phyloP scores from a whole-genome alignment of 2,113 vertebrate genomes.

The Cervus canadensis region DNA sequence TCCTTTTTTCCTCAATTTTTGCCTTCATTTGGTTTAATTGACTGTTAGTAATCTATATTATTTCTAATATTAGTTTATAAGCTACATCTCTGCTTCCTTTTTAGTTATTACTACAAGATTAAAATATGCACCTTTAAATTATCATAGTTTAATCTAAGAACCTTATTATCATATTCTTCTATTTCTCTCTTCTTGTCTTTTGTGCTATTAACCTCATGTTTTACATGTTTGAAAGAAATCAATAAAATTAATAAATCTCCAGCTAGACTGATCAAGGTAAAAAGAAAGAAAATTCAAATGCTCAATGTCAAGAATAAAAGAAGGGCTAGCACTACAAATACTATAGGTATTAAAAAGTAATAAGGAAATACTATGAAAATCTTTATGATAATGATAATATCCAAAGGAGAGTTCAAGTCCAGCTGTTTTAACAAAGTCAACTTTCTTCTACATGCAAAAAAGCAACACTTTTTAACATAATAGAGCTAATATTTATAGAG shows the following conservation, averaged over 20 bases:
- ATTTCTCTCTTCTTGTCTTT: background rate
- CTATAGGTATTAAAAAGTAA: background rate
- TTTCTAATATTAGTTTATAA: background rate
- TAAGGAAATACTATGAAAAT: background rate
- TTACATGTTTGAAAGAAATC: background rate
- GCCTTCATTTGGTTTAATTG: background rate
- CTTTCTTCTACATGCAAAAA: background rate
- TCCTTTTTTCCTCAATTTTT: background rate
- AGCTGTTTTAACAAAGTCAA: background rate
- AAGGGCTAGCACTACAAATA: background rate
- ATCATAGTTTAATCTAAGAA: background rate
- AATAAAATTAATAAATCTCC: background rate
- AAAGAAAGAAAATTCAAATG: background rate
- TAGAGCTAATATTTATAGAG: background rate
- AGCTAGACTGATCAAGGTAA: background rate
- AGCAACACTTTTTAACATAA: constrained; percentile 2
- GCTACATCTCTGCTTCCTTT: background rate
- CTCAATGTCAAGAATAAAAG: background rate
- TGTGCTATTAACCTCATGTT: background rate
- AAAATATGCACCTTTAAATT: background rate
- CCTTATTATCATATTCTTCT: background rate
- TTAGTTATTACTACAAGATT: background rate
- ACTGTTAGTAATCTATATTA: background rate
- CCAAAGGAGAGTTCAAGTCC: background rate
- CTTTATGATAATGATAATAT: background rate